These are phyloP conservation scores for Vultur gryphus DNA, from an alignment of 2,797 vertebrate species.

Conservation along the genomic window DNA sequence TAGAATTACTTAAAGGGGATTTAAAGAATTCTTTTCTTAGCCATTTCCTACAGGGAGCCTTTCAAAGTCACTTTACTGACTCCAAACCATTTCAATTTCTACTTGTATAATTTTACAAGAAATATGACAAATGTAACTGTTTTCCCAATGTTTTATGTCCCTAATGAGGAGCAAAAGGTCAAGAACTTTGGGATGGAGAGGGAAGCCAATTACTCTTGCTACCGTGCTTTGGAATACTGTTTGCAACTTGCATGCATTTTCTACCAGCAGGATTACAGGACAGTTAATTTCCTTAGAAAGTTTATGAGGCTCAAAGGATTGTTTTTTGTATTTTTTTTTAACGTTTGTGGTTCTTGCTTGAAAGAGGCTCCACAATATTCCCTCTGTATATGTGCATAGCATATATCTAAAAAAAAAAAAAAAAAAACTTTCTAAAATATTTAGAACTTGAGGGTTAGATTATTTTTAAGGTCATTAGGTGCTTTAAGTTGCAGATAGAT, in stretches of 20 bases:
- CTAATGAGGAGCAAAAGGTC: conserved; percentile 62
- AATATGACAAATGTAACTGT: conserved; percentile 51
- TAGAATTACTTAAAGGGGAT: not conserved
- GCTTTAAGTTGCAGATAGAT: not conserved
- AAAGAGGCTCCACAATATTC: not conserved
- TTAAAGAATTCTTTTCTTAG: not conserved
- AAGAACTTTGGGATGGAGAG: conserved; percentile 7
- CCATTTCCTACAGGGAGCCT: conserved; percentile 29
- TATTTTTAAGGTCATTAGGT: not conserved
- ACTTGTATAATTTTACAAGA: conserved; percentile 60
- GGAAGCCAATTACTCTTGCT: conserved; percentile 42
- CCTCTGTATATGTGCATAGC: not conserved
- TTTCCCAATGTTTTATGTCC: conserved; percentile 39
- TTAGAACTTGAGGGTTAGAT: not conserved
- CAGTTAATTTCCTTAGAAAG: conserved; percentile 51
- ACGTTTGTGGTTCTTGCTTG: not conserved
- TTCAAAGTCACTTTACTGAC: conserved; percentile 53
- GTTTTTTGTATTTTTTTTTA: not conserved
- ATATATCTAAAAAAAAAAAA: not conserved
- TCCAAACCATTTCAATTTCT: conserved; percentile 45
- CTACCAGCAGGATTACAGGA: conserved; percentile 55
- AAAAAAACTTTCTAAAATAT: not conserved
- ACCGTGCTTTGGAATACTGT: conserved; percentile 9
- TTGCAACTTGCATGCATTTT: conserved; percentile 35
- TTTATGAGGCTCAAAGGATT: conserved; percentile 38